Base-by-base conservation (phyloP, 2,113 vertebrate species). In the Rhinoderma darwinii region DNA sequence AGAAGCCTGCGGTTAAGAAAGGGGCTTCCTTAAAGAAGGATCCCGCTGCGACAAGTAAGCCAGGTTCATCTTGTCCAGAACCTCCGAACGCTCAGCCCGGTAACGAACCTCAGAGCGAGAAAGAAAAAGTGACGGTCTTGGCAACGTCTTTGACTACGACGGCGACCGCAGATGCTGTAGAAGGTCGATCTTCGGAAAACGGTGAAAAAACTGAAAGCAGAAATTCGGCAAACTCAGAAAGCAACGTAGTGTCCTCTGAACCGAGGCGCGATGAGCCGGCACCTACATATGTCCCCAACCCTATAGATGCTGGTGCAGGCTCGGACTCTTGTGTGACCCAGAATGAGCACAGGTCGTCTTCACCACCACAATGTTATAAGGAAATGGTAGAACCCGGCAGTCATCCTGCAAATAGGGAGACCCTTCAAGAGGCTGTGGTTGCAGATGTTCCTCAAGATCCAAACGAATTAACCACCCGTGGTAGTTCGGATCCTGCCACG, bases 1-100 rank as follows among this genome's bases (percentile, higher is more conserved):
- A 96, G 94, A 98, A 94, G 88, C 90, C 91, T 22, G 93, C 93
- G 89, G 50, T 92, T 84, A 91, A 92, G 84, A 97, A 94, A 90
- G 94, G 93, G 44, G 93, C 92, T 37, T 87, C 90, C 74, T 83
- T 86, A 54, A 93, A 77, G 83, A 93, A 90, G 88, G 88, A 6
- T 77, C 77, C 86, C 27, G 90, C 92, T 47, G 81, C 89, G 27
- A 83, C 86, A 35, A 90, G 81, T 89, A 86, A 90, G 86, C 89
- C 89, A 83, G 92, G 93, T 47, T 70, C 70, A 35, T 73, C 82
- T 32, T 68, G 88, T 3, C 25, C 51, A 11, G 92, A 92, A 73
- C 50, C 0, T 0, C 51, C 47, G 0, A 61, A 84, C 68, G 90
- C 92, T 63, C 88, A 82, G 12, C 82, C 91, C 0, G 83, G 56